phyloP scores from a whole-genome alignment of 2,797 vertebrate genomes.

The Malurus splendens region DNA sequence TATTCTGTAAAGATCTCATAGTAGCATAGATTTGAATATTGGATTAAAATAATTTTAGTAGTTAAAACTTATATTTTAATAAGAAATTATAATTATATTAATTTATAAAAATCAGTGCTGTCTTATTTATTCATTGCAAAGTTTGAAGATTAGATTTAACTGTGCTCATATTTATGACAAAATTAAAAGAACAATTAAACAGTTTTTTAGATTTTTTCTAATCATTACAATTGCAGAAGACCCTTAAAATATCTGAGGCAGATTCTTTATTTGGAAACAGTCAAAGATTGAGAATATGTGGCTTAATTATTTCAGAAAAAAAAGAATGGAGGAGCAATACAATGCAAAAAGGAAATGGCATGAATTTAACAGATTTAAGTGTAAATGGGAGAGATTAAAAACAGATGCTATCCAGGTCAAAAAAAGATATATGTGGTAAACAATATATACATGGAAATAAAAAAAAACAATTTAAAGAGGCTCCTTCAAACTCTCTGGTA shows the following conservation, averaged over 20 bases:
- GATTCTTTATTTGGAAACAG: conserved; percentile 3
- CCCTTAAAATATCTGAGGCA: neutral
- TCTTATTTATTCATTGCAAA: neutral
- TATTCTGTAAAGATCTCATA: neutral
- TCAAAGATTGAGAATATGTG: neutral
- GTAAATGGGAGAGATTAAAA: neutral
- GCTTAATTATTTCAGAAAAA: conserved; percentile 12
- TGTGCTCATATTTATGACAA: neutral
- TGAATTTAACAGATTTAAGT: neutral
- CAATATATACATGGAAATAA: accelerated
- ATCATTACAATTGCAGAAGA: neutral
- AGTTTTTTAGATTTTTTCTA: neutral
- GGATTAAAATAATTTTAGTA: neutral
- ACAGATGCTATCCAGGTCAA: neutral
- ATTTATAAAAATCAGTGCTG: neutral
- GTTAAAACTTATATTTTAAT: neutral
- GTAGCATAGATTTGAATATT: neutral
- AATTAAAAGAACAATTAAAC: neutral
- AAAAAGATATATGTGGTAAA: neutral
- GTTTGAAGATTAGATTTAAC: neutral
- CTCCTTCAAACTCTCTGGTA: neutral
- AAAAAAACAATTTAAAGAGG: neutral
- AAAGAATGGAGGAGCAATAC: neutral
- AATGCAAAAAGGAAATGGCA: neutral
- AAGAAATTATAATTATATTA: neutral